Base-by-base conservation (phyloP, 2,797 vertebrate species). In the Onychomys arenicola region DNA sequence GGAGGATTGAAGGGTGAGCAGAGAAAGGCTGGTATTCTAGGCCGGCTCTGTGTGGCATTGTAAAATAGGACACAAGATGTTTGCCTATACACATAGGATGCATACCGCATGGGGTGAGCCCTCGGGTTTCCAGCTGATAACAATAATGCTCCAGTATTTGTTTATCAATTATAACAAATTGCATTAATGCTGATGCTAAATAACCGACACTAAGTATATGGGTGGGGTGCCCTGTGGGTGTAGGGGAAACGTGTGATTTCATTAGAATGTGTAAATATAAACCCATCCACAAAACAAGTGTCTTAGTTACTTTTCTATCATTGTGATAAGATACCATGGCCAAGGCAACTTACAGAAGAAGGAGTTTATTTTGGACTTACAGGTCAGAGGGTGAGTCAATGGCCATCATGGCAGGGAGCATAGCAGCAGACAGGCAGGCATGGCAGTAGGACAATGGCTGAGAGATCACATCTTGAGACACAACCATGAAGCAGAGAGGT, bases 51-150 rank as follows among this genome's bases (percentile, higher is more conserved):
- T 5, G 10, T 0, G 49, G 2, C 4, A 29, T 49, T 4, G 27
- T 2, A 8, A 8, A 2, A 13, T n/a, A 29, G 23, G 27, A 9
- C 2, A 11, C 1, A 3, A n/a, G 1, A 1, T 61, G 14, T 0
- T 9, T 25, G 0, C 8, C 2, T 23, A 21, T 34, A 6, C 17
- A 29, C 49, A 16, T 2, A 34, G n/a, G 0, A 6, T 1, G 11
- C 4, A 4, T 0, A 2, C 1, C 57, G 19, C 10, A 16, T 14
- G 10, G 34, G 43, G 77, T 10, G 16, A 9, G 0, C 34, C 46
- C 55, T 40, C 0, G 0, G 2, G 4, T 2, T 4, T 5, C 0
- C 29, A 10, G 0, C 0, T 25, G 2, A 9, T 49, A n/a, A 7
- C 9, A 6, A 25, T 13, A 3, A 77, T 2, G 5, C 3, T 1